These are phyloP conservation scores for Sparidentex hasta DNA, from an alignment of 2,797 vertebrate species.

Conservation along the genomic window DNA sequence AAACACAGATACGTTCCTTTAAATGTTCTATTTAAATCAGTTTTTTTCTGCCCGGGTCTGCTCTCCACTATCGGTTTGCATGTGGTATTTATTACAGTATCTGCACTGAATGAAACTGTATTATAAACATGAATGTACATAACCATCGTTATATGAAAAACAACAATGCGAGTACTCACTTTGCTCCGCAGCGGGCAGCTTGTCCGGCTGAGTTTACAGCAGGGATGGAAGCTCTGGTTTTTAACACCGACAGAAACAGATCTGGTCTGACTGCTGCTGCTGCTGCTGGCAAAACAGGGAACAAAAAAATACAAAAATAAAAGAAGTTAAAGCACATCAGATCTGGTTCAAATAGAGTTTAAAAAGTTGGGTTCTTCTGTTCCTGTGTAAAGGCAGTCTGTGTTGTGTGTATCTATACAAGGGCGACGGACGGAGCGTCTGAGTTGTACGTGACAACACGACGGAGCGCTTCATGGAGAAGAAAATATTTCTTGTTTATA, in stretches of 20 bases:
- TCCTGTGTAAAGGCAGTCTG: conserved; percentile 45
- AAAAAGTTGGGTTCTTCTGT: conserved; percentile 32
- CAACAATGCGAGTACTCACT: conserved; percentile 65
- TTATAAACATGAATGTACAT: conserved; percentile 86
- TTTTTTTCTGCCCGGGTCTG: conserved; percentile 58
- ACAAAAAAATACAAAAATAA: conserved; percentile 2
- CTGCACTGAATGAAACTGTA: conserved; percentile 84
- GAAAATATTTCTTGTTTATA: conserved; percentile 71
- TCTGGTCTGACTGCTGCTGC: conserved; percentile 48
- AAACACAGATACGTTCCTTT: conserved; percentile 46
- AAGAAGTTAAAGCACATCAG: conserved; percentile 39
- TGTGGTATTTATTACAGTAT: conserved; percentile 82
- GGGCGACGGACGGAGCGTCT: conserved; percentile 22
- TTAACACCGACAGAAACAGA: conserved; percentile 34
- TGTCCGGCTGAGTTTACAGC: conserved; percentile 45
- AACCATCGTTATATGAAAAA: conserved; percentile 75
- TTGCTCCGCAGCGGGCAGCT: conserved; percentile 63
- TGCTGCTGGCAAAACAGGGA: conserved; percentile 36
- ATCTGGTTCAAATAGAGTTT: conserved; percentile 38
- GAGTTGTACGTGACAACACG: conserved; percentile 44
- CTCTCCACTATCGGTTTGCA: conserved; percentile 78
- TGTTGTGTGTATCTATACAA: conserved; percentile 55
- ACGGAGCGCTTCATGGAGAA: conserved; percentile 44
- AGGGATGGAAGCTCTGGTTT: conserved; percentile 37
- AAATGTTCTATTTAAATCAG: conserved; percentile 21